Evolutionary conservation across 1,140 invertebrate species (phyloP).

Genomic region (Lineus longissimus): DNA sequence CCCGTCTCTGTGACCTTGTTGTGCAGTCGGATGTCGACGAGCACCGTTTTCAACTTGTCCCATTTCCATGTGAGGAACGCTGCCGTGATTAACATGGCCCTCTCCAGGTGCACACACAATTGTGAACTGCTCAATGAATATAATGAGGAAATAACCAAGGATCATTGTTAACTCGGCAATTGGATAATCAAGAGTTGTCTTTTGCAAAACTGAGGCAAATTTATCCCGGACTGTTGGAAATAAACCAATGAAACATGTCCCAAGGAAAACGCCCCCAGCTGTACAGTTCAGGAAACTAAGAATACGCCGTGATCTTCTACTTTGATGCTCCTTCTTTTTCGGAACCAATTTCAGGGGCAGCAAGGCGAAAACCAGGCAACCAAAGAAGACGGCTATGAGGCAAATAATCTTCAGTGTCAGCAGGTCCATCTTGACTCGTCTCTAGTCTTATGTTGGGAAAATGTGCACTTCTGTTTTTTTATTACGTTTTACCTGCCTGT

Average conservation of each 20-base stretch:
- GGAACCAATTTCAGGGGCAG: constrained; percentile 30
- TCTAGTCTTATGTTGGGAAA: too few species aligned
- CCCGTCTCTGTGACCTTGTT: constrained; percentile 8
- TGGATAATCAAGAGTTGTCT: constrained; percentile 17
- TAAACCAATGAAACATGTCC: constrained; percentile 59
- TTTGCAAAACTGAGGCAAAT: constrained; percentile 7
- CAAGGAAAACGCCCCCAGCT: constrained; percentile 61
- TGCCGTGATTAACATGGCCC: not conserved
- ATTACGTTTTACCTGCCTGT: too few species aligned
- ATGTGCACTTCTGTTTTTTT: too few species aligned
- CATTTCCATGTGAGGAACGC: not conserved
- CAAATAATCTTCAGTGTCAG: constrained; percentile 12
- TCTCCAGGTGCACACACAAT: constrained; percentile 25
- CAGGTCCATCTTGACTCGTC: not conserved
- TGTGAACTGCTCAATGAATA: constrained; percentile 60
- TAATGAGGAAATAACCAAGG: constrained; percentile 60
- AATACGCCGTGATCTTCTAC: constrained; percentile 1
- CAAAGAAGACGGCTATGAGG: constrained; percentile 28
- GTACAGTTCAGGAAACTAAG: constrained; percentile 50
- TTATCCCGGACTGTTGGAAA: constrained; percentile 58
- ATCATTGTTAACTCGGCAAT: constrained; percentile 59
- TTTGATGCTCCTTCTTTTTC: not conserved
- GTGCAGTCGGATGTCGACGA: not conserved
- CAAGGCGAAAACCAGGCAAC: constrained; percentile 34
- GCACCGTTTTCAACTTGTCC: not conserved